Conservation (phyloP, 2,797 vertebrate species). For the Tinamus major region DNA sequence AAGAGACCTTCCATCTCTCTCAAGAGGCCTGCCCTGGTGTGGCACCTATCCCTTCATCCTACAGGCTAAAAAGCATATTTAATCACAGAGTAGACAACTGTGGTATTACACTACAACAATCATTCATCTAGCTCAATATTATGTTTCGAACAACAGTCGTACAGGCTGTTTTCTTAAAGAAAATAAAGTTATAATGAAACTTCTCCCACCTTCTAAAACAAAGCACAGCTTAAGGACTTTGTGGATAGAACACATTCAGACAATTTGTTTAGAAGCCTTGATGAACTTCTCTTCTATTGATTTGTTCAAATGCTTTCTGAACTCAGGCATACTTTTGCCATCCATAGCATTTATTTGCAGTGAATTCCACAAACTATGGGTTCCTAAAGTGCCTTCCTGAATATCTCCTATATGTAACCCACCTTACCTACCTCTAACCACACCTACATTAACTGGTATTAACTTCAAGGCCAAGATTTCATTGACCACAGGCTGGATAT, state of each 20-base stretch:
- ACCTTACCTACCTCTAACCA: constrained; percentile 46
- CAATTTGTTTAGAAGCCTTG: background rate
- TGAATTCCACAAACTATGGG: background rate
- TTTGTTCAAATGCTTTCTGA: background rate
- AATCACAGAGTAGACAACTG: background rate
- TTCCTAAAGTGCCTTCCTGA: background rate
- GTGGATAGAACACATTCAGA: background rate
- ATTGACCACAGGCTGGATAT: constrained; percentile 69
- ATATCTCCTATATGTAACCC: background rate
- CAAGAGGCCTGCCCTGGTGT: background rate
- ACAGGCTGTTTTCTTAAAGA: fast-evolving
- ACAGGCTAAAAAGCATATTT: background rate
- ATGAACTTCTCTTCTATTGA: background rate
- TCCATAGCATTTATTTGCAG: background rate
- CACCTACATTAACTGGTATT: background rate
- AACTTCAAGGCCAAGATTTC: constrained; percentile 72
- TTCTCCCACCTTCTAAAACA: background rate
- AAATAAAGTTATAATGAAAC: background rate
- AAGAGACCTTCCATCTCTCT: background rate
- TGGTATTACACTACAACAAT: background rate
- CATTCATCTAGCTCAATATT: background rate
- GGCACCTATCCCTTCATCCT: background rate
- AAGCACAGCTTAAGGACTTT: background rate
- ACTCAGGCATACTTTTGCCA: background rate
- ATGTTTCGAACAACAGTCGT: fast-evolving